A percentile compares a stretch with the other conserved stretches of the same genome.
Evolutionary conservation across 2,888 invertebrate genomes (phyloP).

Genomic region (Xylota segnis): DNA sequence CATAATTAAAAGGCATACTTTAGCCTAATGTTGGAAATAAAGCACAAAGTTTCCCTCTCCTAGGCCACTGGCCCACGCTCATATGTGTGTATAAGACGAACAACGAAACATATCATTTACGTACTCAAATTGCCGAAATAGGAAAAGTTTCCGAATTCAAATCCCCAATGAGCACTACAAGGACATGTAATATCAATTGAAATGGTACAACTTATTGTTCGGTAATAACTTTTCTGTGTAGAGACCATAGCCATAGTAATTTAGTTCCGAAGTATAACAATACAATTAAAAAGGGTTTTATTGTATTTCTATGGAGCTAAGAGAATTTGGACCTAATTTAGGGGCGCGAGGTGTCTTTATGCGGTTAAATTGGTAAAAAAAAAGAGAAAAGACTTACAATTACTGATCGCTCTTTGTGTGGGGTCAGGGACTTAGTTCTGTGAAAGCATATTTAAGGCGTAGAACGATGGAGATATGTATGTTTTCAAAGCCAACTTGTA

Average conservation of each 20-base stretch:
- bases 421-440: too few relatives aligned
- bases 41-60: conserved; percentile 22
- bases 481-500: too few relatives aligned
- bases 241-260: conserved; percentile 13
- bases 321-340: conserved; percentile 16
- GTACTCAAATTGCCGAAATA: conserved; percentile 55
- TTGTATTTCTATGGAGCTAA: conserved; percentile 21
- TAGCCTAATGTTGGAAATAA: conserved; percentile 25
- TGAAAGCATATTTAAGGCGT: too few relatives aligned
- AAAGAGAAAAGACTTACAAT: neutral
- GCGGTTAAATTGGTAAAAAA: neutral
- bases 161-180: conserved; percentile 53
- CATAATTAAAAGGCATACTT: conserved; percentile 55
- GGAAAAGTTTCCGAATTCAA: conserved; percentile 52
- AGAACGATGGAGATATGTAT: too few relatives aligned
- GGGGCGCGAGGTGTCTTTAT: neutral
- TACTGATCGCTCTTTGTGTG: neutral
- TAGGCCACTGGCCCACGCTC: neutral
- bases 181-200: conserved; percentile 62
- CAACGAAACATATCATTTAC: conserved; percentile 29
- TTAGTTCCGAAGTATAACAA: conserved; percentile 11
- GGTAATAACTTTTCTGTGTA: conserved; percentile 32
- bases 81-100: neutral
- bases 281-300: conserved; percentile 44
- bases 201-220: conserved; percentile 51